Conservation (phyloP, 2,888 invertebrate species). For the Endomychus coccineus region DNA sequence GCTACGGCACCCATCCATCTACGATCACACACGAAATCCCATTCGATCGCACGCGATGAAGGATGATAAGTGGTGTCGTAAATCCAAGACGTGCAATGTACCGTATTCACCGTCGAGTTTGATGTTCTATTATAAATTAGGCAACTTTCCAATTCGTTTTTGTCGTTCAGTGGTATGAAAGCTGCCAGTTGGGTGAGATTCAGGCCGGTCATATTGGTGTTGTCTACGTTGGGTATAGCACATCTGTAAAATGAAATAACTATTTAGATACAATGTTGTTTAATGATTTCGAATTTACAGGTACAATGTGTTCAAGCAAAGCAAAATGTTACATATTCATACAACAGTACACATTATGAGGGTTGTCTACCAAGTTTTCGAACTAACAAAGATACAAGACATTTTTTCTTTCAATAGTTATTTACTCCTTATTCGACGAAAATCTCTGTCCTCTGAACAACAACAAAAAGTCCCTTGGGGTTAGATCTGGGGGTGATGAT, state of each 20-base stretch:
- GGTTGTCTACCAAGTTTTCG: too few relatives aligned
- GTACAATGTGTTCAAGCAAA: too few relatives aligned
- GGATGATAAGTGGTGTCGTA: slow-evolving; percentile 67
- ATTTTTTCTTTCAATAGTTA: too few relatives aligned
- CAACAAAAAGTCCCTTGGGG: too few relatives aligned
- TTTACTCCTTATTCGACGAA: too few relatives aligned
- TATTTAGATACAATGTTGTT: too few relatives aligned
- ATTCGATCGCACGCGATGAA: slow-evolving; percentile 70
- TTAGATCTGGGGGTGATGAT: too few relatives aligned
- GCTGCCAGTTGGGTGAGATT: slow-evolving; percentile 48
- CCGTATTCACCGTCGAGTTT: slow-evolving; percentile 37
- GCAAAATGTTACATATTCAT: too few relatives aligned
- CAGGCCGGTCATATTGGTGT: slow-evolving; percentile 40
- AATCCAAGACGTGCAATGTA: slow-evolving; percentile 53
- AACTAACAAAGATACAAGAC: too few relatives aligned
- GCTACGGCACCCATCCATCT: slow-evolving; percentile 77
- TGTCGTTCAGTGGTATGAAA: slow-evolving; percentile 52
- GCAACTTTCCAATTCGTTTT: slow-evolving; percentile 59
- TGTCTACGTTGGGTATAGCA: slow-evolving; percentile 51
- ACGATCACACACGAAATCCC: slow-evolving; percentile 71
- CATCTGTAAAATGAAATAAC: slow-evolving; percentile 44
- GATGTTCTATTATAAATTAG: slow-evolving; percentile 43
- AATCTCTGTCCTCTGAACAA: too few relatives aligned
- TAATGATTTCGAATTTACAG: too few relatives aligned
- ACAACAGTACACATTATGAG: too few relatives aligned